phyloP scores from a whole-genome alignment of 2,797 vertebrate species.

The Gymnodraco acuticeps region DNA sequence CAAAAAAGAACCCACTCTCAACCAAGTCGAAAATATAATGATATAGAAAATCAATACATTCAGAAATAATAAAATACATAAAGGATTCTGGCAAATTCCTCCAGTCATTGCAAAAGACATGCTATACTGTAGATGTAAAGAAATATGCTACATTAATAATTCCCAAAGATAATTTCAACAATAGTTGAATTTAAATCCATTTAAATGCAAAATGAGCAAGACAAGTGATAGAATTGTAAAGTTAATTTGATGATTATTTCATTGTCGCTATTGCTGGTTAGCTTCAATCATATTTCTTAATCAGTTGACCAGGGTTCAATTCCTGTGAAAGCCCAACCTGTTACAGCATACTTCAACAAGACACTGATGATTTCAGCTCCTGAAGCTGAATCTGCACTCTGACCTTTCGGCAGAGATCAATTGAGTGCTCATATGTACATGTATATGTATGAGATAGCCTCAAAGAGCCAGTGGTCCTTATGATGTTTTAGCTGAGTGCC shows the following conservation, averaged over 20 bases:
- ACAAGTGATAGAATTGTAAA: background rate
- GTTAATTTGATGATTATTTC: background rate
- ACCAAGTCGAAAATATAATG: too few relatives aligned
- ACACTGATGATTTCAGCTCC: background rate
- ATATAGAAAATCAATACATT: too few relatives aligned
- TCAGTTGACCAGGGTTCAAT: background rate
- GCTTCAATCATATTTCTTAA: background rate
- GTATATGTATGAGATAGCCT: constrained; percentile 18
- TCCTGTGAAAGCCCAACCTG: background rate
- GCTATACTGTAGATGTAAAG: too few relatives aligned
- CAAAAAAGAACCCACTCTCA: too few relatives aligned
- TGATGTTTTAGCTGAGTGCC: constrained; percentile 28
- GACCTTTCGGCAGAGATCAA: constrained; percentile 1
- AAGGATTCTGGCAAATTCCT: too few relatives aligned
- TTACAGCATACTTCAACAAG: background rate
- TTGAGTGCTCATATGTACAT: background rate
- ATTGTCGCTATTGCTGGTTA: background rate
- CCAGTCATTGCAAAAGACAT: too few relatives aligned
- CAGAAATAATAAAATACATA: too few relatives aligned
- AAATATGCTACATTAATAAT: background rate
- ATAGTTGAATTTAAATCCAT: background rate
- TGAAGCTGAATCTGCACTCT: constrained; percentile 3
- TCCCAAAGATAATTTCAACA: background rate
- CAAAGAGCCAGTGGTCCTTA: constrained; percentile 1
- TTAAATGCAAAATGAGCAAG: background rate